These are phyloP conservation scores for Tenualosa ilisha DNA, from an alignment of 2,797 vertebrate species.

Conservation along the genomic window DNA sequence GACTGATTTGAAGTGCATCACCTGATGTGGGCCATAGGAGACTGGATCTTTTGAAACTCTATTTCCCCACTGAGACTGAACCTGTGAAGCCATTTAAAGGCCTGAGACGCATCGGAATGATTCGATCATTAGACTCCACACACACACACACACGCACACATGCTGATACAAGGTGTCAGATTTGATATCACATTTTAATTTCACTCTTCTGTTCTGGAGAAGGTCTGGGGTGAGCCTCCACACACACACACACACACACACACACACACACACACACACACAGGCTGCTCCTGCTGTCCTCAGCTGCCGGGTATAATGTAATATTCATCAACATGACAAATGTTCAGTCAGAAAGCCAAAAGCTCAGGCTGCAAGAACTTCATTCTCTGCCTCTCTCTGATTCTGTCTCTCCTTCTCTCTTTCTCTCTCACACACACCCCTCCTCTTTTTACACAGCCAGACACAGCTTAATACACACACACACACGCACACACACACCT, in stretches of 20 bases:
- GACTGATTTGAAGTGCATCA: neutral
- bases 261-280: too few species aligned
- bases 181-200: neutral
- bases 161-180: neutral
- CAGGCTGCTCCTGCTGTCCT: neutral
- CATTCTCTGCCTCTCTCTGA: neutral
- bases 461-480: too few species aligned
- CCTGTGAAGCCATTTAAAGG: neutral
- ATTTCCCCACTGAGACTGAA: neutral
- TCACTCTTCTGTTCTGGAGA: neutral
- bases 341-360: neutral
- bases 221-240: too few species aligned
- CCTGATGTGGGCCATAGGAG: neutral
- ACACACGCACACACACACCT: too few species aligned
- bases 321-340: constrained; percentile 7
- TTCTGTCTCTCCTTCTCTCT: neutral
- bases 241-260: too few species aligned
- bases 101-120: neutral
- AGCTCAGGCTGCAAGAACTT: neutral
- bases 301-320: neutral
- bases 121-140: neutral
- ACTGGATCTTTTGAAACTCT: neutral
- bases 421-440: neutral
- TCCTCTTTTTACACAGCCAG: too few species aligned
- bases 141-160: neutral